Evolutionary conservation across 30 jellyfish, hydroid and myxozoan genomes (phyloP).

Genomic region (Hydra vulgaris): DNA sequence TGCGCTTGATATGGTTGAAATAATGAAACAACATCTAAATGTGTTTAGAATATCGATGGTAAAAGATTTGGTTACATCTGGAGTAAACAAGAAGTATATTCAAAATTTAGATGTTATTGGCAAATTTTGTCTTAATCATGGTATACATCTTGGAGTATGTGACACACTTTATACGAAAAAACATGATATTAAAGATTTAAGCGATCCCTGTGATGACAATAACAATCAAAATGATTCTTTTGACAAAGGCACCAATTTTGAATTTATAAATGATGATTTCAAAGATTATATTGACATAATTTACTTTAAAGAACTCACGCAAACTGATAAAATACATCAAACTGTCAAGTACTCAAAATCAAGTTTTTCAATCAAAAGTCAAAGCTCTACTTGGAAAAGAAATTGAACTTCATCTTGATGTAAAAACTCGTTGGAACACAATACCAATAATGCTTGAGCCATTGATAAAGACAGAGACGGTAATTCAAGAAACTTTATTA

Average conservation of each 20-base stretch:
- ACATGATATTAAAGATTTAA: background rate
- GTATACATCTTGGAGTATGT: background rate
- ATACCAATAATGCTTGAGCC: background rate
- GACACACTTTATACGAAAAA: background rate
- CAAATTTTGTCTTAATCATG: background rate
- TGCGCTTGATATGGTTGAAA: background rate
- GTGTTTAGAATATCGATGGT: background rate
- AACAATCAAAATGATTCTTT: background rate
- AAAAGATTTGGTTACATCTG: background rate
- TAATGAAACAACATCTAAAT: background rate
- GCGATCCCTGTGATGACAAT: background rate
- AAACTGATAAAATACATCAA: background rate
- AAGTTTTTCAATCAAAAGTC: background rate
- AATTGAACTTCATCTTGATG: background rate
- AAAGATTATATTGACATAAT: background rate
- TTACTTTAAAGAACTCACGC: background rate
- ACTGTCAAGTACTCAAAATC: background rate
- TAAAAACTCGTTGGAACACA: background rate
- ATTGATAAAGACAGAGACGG: background rate
- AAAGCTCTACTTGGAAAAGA: background rate
- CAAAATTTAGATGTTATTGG: background rate
- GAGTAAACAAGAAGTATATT: background rate
- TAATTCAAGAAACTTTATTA: background rate
- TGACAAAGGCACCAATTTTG: background rate
- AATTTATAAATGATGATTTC: background rate